Percentiles rank a stretch among this genome's conserved stretches.
Evolutionary conservation across 2,113 vertebrate genomes (phyloP).

Genomic region (Lethenteron reissneri): DNA sequence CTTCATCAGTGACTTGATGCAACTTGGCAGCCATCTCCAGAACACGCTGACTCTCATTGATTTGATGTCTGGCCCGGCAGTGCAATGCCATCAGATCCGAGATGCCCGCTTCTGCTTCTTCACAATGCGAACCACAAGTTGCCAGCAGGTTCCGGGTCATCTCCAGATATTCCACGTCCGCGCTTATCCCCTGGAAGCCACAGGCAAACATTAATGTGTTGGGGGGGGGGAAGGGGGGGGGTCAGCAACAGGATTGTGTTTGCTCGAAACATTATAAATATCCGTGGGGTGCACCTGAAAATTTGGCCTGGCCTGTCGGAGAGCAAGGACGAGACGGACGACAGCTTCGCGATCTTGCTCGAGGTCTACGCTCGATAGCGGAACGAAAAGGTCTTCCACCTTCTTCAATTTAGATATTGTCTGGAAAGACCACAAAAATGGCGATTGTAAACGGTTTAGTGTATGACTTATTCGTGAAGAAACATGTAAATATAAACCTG

Average conservation of each 20-base stretch:
- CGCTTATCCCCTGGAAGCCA: conserved; percentile 32
- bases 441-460: neutral
- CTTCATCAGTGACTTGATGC: conserved; percentile 37
- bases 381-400: conserved; percentile 28
- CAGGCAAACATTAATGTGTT: neutral
- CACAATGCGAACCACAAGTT: conserved; percentile 23
- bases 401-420: conserved; percentile 24
- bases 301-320: conserved; percentile 37
- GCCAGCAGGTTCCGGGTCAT: conserved; percentile 31
- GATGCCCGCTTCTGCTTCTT: conserved; percentile 32
- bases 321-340: conserved; percentile 28
- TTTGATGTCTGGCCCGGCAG: conserved; percentile 28
- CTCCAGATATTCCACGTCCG: conserved; percentile 35
- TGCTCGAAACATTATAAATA: no score
- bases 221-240: neutral
- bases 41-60: conserved; percentile 31
- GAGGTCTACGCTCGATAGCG: conserved; percentile 27
- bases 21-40: conserved; percentile 37
- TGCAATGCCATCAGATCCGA: conserved; percentile 35
- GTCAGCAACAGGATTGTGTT: no score
- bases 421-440: conserved; percentile 18
- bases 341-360: conserved; percentile 25
- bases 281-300: conserved; percentile 25
- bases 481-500: no score
- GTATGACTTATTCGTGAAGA: neutral